Percentiles rank a stretch among this genome's conserved stretches.
phyloP scores from a whole-genome alignment of 1,140 invertebrate genomes.

The Monomorium pharaonis region DNA sequence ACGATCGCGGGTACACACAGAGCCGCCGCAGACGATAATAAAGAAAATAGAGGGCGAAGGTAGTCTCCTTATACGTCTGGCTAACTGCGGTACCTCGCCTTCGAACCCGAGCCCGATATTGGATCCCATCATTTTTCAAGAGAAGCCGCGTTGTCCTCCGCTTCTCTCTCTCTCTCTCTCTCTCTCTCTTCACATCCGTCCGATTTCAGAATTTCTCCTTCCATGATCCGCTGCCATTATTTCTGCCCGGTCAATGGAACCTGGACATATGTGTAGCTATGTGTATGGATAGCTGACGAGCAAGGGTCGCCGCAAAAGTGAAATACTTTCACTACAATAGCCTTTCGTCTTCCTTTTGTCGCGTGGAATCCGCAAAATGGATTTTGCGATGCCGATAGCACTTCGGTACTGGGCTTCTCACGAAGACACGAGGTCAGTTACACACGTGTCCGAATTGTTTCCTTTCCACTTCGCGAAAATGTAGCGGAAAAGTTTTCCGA shows the following conservation, averaged over 20 bases:
- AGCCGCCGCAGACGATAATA: slow-evolving; percentile 64
- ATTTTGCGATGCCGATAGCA: slow-evolving; percentile 33
- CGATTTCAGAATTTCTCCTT: slow-evolving; percentile 36
- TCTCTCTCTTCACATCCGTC: background rate
- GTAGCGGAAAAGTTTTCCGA: slow-evolving; percentile 26
- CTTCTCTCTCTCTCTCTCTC: background rate
- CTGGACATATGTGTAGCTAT: slow-evolving; percentile 57
- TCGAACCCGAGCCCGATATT: slow-evolving; percentile 66
- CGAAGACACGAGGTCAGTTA: slow-evolving; percentile 14
- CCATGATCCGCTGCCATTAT: slow-evolving; percentile 53
- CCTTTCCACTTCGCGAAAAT: background rate
- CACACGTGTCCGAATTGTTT: background rate
- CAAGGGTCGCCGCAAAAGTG: slow-evolving; percentile 44
- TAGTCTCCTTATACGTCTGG: slow-evolving; percentile 59
- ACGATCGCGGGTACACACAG: background rate
- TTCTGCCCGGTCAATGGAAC: slow-evolving; percentile 66
- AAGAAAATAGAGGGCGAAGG: slow-evolving; percentile 70
- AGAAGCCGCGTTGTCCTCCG: slow-evolving; percentile 30
- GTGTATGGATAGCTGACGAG: slow-evolving; percentile 36
- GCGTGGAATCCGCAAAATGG: slow-evolving; percentile 43
- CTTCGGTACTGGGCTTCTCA: background rate
- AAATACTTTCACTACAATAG: slow-evolving; percentile 60
- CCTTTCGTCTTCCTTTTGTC: slow-evolving; percentile 41
- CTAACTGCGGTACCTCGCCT: slow-evolving; percentile 63
- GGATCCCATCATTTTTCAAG: slow-evolving; percentile 72